Conservation (phyloP, 1,140 invertebrate species). For the Maconellicoccus hirsutus region DNA sequence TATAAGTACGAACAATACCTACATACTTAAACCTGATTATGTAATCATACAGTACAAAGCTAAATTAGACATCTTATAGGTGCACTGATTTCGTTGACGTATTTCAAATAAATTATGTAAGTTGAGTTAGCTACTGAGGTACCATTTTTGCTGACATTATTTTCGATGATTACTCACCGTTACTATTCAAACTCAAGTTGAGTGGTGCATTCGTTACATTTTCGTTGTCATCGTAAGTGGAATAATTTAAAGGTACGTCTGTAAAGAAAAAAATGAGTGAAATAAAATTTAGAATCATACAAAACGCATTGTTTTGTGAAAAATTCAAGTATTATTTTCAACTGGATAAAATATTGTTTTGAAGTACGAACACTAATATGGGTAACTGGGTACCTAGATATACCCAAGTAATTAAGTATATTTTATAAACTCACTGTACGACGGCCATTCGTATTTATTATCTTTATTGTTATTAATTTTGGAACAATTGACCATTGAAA, state of each 20-base stretch:
- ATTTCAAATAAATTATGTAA: slow-evolving; percentile 35
- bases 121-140: slow-evolving; percentile 27
- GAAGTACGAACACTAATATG: too few species aligned
- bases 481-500: slow-evolving; percentile 3
- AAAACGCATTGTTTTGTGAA: too few species aligned
- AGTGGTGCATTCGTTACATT: slow-evolving; percentile 53
- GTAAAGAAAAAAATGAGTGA: neutral
- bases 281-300: too few species aligned
- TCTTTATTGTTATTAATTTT: neutral
- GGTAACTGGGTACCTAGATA: too few species aligned
- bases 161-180: slow-evolving; percentile 36
- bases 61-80: neutral
- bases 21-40: too few species aligned
- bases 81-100: slow-evolving; percentile 24
- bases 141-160: neutral
- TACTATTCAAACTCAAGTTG: slow-evolving; percentile 62
- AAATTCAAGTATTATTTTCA: too few species aligned
- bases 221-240: slow-evolving; percentile 25
- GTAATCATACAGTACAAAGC: too few species aligned
- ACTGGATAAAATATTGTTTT: too few species aligned
- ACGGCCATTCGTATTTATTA: neutral
- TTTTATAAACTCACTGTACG: neutral
- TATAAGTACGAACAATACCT: slow-evolving; percentile 26
- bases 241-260: slow-evolving; percentile 11
- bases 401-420: too few species aligned